Conservation (phyloP, 2,888 invertebrate species). For the Sympetrum striolatum region DNA sequence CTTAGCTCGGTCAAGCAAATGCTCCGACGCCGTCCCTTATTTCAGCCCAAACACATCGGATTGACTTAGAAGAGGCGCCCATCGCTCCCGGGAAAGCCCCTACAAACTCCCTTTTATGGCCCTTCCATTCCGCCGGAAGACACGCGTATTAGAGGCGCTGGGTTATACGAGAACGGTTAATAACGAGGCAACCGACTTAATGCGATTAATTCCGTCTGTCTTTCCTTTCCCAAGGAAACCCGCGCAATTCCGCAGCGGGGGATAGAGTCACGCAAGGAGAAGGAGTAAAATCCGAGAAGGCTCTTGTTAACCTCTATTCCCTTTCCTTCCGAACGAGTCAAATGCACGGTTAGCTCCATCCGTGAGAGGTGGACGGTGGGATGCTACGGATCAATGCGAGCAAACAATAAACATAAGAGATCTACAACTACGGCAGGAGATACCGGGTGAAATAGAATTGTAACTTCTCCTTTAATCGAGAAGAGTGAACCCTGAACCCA, state of each 20-base stretch:
- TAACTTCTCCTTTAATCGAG: no score
- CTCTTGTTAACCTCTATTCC: no score
- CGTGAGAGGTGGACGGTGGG: no score
- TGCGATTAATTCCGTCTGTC: conserved; percentile 32
- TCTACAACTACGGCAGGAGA: no score
- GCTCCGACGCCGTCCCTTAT: not conserved
- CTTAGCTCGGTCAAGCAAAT: not conserved
- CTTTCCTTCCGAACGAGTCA: no score
- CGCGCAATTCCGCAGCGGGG: not conserved
- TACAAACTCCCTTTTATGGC: not conserved
- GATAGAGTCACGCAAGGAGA: no score
- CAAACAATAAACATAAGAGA: no score
- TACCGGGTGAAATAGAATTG: no score
- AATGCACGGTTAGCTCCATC: no score
- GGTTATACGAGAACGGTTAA: conserved; percentile 31
- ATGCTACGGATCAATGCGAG: no score
- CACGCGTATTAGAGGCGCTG: conserved; percentile 18
- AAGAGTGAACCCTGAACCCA: no score
- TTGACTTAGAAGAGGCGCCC: not conserved
- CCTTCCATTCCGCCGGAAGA: not conserved
- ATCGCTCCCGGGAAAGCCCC: not conserved
- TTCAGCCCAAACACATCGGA: not conserved
- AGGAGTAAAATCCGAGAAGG: no score
- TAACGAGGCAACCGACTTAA: conserved; percentile 28
- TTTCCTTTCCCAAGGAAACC: not conserved